These are phyloP conservation scores for Lepus americanus DNA, from an alignment of 2,113 vertebrate species.

Conservation along the genomic window DNA sequence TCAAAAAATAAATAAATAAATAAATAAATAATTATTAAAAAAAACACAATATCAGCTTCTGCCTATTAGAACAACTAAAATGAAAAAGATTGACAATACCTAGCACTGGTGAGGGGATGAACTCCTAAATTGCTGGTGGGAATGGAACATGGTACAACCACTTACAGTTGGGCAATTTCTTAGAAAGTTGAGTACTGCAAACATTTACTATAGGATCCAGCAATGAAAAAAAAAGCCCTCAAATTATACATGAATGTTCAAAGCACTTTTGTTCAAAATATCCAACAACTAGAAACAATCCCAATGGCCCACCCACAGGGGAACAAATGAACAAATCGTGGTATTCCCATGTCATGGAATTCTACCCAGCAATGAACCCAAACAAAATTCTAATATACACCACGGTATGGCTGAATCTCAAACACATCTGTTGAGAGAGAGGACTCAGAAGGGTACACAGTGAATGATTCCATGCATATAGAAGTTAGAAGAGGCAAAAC, in stretches of 20 bases:
- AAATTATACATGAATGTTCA: background rate
- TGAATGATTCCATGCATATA: background rate
- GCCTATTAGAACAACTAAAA: background rate
- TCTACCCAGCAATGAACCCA: background rate
- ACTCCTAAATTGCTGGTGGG: background rate
- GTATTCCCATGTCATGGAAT: background rate
- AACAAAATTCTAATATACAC: background rate
- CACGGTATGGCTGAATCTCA: background rate
- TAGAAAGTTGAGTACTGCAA: background rate
- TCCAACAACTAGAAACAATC: background rate
- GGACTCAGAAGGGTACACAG: background rate
- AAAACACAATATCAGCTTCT: too few species aligned
- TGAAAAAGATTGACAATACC: background rate
- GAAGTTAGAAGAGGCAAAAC: slow-evolving; percentile 28
- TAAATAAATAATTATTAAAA: too few species aligned
- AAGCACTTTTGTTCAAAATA: slow-evolving; percentile 23
- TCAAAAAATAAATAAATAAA: too few species aligned
- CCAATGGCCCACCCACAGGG: background rate
- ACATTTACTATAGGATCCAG: background rate
- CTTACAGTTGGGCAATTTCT: background rate
- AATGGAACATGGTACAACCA: background rate
- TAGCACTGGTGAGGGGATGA: background rate
- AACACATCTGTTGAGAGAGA: background rate
- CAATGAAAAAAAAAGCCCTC: background rate
- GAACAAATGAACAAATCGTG: background rate